These are phyloP conservation scores for Anticlea derivata DNA, from an alignment of 2,888 invertebrate species.

Conservation along the genomic window DNA sequence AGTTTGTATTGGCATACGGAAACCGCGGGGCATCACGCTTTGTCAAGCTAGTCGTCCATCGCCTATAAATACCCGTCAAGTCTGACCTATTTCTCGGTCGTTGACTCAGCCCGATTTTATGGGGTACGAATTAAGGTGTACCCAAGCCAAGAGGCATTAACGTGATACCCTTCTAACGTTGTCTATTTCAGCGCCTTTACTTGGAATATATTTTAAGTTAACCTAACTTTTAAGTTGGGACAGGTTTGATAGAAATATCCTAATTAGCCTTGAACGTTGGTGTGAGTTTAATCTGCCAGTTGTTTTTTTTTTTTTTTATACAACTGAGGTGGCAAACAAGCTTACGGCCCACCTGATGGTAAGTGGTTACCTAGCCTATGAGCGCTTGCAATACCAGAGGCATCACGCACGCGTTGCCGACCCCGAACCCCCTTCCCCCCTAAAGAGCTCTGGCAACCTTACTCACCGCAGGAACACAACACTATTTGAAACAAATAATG, in stretches of 20 bases:
- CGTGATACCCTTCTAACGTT: conserved; percentile 14
- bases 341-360: too few relatives aligned
- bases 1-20: conserved; percentile 18
- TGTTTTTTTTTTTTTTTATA: too few relatives aligned
- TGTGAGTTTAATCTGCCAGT: too few relatives aligned
- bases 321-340: too few relatives aligned
- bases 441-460: too few relatives aligned
- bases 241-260: neutral
- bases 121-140: conserved; percentile 42
- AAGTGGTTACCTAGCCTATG: too few relatives aligned
- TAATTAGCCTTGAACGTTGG: too few relatives aligned
- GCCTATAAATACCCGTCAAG: conserved; percentile 54
- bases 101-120: conserved; percentile 48
- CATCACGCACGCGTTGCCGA: too few relatives aligned
- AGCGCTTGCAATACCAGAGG: too few relatives aligned
- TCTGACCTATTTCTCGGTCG: conserved; percentile 60
- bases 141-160: conserved; percentile 21
- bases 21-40: conserved; percentile 34
- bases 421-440: too few relatives aligned
- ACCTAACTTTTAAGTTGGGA: neutral
- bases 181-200: conserved; percentile 6
- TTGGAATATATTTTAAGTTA: conserved; percentile 1
- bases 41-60: conserved; percentile 50
- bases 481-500: too few relatives aligned
- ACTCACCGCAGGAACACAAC: too few relatives aligned